Base-by-base conservation (phyloP, 2,888 invertebrate genomes). In the Hydropsyche betteni region DNA sequence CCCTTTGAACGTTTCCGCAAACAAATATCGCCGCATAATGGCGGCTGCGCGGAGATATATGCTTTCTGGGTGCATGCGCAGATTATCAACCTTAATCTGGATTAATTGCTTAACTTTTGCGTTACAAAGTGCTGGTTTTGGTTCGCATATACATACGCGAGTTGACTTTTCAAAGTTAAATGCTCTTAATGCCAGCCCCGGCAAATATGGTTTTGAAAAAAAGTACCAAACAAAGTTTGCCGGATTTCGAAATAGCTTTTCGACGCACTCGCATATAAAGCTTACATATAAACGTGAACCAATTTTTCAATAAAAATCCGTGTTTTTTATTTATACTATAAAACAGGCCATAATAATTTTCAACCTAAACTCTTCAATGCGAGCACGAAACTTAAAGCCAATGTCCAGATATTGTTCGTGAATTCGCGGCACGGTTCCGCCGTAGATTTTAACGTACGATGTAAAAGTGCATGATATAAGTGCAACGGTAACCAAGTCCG, bases 401-500 rank as follows among this genome's bases (percentile, higher is more conserved):
- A 6, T 44, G 44, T 44, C 44, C 44, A 44, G 44, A 44, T 44
- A 44, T 44, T 44, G 44, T 44, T 44, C 44, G 44, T 6, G 44
- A 44, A 44, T 44, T 44, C 44, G 24, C 72, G 33, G 52, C 14
- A 36, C 52, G 55, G 72, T 58, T 72, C 61, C 14, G 8, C 34
- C 55, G 72, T 72, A 72, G 58, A 55, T 55, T 55, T 72, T 64
- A 64, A 64, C 64, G 64, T 64, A 70, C 55, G 24, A 58, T 38
- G 36, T 72, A 72, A 61, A 72, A 72, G 72, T 72, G 58, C 58
- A 72, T 72, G 72, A 72, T 74, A 69, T 74, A 76, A 76, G 76
- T 76, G 74, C 76, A 76, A 74, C 51, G 69, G 61, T 74, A 74
- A 74, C 76, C 76, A 64, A 74, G 74, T 58, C 70, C 74, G 76